Conservation (phyloP, 2,888 invertebrate species). For the Thereva unica region DNA sequence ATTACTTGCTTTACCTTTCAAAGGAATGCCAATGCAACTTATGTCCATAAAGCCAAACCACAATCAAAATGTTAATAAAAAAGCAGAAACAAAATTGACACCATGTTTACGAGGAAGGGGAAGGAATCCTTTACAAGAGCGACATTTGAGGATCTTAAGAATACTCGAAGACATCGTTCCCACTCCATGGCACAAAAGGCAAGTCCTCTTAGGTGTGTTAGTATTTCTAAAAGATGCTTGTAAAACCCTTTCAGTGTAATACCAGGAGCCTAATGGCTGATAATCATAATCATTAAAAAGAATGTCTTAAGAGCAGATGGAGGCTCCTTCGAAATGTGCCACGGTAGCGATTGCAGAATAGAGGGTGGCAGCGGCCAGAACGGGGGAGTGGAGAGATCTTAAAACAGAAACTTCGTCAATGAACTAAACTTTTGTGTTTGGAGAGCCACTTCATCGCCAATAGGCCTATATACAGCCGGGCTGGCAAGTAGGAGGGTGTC, state of each 20-base stretch:
- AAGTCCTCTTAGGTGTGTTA: too few species aligned
- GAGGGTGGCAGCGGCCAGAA: not conserved
- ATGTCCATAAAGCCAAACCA: too few species aligned
- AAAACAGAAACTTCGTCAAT: constrained; percentile 39
- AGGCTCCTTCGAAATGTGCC: constrained; percentile 4
- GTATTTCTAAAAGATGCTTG: too few species aligned
- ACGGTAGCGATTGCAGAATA: not conserved
- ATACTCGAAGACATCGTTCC: too few species aligned
- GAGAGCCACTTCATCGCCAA: constrained; percentile 34
- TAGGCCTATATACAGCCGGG: constrained; percentile 13
- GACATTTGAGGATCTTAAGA: too few species aligned
- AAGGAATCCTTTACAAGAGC: too few species aligned
- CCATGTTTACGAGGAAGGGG: too few species aligned
- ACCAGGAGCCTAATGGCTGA: constrained; percentile 39
- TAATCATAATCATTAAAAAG: constrained; percentile 43
- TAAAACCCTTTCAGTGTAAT: constrained; percentile 33
- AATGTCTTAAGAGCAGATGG: constrained; percentile 38
- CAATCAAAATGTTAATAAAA: too few species aligned
- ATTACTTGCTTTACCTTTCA: too few species aligned
- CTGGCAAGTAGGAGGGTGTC: constrained; percentile 13
- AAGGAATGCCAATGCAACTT: too few species aligned
- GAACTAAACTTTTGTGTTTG: constrained; percentile 38
- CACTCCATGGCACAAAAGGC: too few species aligned
- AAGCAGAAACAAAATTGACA: too few species aligned
- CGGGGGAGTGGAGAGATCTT: constrained; percentile 1